These are phyloP conservation scores for Brachymystax lenok DNA, from an alignment of 2,797 vertebrate genomes.

Conservation along the genomic window DNA sequence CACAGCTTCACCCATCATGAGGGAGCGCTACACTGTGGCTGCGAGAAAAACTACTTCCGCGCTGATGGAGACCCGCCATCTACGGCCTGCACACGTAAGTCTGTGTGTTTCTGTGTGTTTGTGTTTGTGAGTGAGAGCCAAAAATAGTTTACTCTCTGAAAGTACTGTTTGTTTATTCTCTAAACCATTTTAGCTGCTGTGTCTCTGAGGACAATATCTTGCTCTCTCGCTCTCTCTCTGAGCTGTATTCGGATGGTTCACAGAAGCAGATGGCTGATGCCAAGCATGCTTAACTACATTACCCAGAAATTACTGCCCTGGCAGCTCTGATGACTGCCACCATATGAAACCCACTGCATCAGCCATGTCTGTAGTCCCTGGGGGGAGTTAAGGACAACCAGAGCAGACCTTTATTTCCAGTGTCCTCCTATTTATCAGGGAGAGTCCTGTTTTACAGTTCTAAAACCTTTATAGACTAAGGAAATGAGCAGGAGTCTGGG, in stretches of 20 bases:
- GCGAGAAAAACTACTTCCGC: constrained; percentile 97
- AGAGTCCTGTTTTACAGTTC: neutral
- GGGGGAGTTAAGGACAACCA: constrained; percentile 30
- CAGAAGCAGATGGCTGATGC: constrained; percentile 66
- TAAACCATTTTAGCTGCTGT: constrained; percentile 29
- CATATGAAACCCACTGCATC: constrained; percentile 32
- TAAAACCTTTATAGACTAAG: constrained; percentile 1
- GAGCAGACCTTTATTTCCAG: constrained; percentile 12
- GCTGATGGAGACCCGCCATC: constrained; percentile 92
- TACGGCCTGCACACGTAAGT: constrained; percentile 98
- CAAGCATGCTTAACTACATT: constrained; percentile 63
- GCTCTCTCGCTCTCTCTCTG: constrained; percentile 28
- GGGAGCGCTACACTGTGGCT: constrained; percentile 89
- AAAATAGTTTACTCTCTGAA: neutral
- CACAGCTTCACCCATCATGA: constrained; percentile 90
- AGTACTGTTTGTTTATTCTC: constrained; percentile 35
- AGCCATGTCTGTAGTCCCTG: constrained; percentile 30
- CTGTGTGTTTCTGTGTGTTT: constrained; percentile 23
- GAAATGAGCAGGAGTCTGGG: neutral
- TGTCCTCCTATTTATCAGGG: no score
- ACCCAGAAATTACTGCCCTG: constrained; percentile 67
- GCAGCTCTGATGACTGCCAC: constrained; percentile 28
- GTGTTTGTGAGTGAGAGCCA: constrained; percentile 4
- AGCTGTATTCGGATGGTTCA: constrained; percentile 46
- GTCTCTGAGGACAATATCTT: neutral